A percentile compares a stretch with the other conserved stretches of the same genome.
phyloP scores from a whole-genome alignment of 2,888 invertebrate species.

The Lithophane socia region DNA sequence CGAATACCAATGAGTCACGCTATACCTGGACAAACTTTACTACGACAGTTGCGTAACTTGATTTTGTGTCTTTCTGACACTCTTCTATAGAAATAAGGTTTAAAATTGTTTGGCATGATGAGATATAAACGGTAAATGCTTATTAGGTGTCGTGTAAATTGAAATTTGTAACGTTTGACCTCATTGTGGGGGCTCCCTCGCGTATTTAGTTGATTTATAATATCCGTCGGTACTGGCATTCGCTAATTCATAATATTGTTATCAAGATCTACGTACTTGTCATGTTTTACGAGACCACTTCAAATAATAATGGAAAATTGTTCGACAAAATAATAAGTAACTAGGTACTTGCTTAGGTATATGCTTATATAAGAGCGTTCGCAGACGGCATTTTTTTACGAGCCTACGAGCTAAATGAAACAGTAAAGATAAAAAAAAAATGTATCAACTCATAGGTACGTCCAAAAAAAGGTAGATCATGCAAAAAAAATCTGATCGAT shows the following conservation, averaged over 20 bases:
- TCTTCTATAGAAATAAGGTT: slow-evolving; percentile 29
- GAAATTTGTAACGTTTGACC: slow-evolving; percentile 84
- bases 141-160: slow-evolving; percentile 73
- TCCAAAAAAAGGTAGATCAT: too few relatives aligned
- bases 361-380: neutral
- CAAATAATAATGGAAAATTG: slow-evolving; percentile 1
- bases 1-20: slow-evolving; percentile 76
- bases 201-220: slow-evolving; percentile 70
- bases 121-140: slow-evolving; percentile 46
- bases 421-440: too few relatives aligned
- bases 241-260: slow-evolving; percentile 56
- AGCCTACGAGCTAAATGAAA: too few relatives aligned
- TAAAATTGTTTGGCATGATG: slow-evolving; percentile 30
- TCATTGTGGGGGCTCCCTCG: slow-evolving; percentile 75
- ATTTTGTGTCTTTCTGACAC: slow-evolving; percentile 16
- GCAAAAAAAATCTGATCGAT: too few relatives aligned
- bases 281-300: slow-evolving; percentile 20
- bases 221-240: slow-evolving; percentile 55
- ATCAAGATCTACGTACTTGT: slow-evolving; percentile 28
- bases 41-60: slow-evolving; percentile 32
- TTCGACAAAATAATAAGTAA: neutral
- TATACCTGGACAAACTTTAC: slow-evolving; percentile 52
- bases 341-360: too few relatives aligned
- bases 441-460: too few relatives aligned
- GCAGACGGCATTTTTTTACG: too few relatives aligned